Percentiles rank a stretch among this genome's conserved stretches.
Conservation (phyloP, 2,888 invertebrate genomes). For the Suillia variegata region DNA sequence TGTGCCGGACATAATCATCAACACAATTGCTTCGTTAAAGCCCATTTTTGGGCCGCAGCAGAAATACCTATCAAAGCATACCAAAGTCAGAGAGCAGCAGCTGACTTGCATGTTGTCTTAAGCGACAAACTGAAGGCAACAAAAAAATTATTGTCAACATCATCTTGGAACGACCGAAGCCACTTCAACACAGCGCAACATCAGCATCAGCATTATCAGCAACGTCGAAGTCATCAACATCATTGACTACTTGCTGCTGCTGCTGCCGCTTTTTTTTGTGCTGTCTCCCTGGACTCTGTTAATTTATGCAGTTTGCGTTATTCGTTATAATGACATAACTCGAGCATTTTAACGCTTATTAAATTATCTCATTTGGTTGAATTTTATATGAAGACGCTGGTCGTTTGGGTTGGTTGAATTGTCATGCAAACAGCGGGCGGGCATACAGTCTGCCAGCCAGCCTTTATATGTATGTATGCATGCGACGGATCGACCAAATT, state of each 20-base stretch:
- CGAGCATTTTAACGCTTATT: constrained; percentile 60
- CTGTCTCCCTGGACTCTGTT: constrained; percentile 22
- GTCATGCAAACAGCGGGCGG: not conserved
- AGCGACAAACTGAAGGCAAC: not conserved
- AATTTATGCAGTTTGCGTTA: constrained; percentile 45
- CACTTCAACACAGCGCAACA: not conserved
- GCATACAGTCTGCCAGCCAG: too few species aligned
- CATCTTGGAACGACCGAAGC: not conserved
- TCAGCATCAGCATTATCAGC: constrained; percentile 4
- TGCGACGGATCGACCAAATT: not conserved
- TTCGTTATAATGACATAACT: constrained; percentile 59
- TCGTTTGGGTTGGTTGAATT: too few species aligned
- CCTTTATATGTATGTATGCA: too few species aligned
- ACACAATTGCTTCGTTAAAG: constrained; percentile 42
- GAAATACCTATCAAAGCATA: not conserved
- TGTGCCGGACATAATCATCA: constrained; percentile 24
- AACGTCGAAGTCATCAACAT: not conserved
- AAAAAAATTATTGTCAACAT: constrained; percentile 10
- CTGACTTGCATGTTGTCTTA: constrained; percentile 4
- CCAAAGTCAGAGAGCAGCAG: not conserved
- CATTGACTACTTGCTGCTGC: not conserved
- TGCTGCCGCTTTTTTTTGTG: too few species aligned
- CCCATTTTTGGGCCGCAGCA: constrained; percentile 52
- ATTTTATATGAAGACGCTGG: constrained; percentile 27
- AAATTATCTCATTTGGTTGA: constrained; percentile 59